A percentile compares a stretch with the other conserved stretches of the same genome.
Evolutionary conservation across 1,140 invertebrate genomes (phyloP).

Genomic region (Batillaria attramentaria): DNA sequence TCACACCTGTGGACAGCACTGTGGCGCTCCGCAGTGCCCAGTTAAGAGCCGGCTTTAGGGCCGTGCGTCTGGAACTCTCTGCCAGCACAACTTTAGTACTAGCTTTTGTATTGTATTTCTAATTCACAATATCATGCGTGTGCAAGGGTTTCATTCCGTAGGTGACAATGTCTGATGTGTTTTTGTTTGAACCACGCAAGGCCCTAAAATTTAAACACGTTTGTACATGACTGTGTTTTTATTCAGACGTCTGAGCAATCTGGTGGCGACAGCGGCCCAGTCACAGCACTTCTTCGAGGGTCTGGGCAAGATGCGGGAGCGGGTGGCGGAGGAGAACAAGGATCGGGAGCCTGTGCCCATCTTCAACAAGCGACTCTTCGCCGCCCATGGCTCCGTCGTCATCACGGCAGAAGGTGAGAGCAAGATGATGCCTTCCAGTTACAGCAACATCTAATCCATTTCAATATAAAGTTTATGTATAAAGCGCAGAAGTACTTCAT

Average conservation of each 20-base stretch:
- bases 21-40: no score
- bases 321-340: constrained; percentile 40
- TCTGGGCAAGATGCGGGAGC: constrained; percentile 39
- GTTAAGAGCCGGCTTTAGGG: background rate
- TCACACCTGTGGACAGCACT: no score
- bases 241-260: constrained; percentile 50
- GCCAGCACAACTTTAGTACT: background rate
- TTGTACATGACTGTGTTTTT: background rate
- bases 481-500: no score
- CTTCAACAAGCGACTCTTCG: constrained; percentile 63
- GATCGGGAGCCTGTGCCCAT: constrained; percentile 54
- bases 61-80: background rate
- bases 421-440: no score
- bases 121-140: no score
- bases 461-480: no score
- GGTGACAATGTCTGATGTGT: background rate
- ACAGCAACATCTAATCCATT: no score
- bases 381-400: constrained; percentile 53
- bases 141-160: background rate
- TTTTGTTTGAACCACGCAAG: background rate
- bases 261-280: constrained; percentile 50
- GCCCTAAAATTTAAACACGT: no score
- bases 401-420: constrained; percentile 46
- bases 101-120: no score
- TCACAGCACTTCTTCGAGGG: constrained; percentile 52